Conservation (phyloP, 30 jellyfish, hydroid and myxozoan genomes). For the Aurelia sp. region DNA sequence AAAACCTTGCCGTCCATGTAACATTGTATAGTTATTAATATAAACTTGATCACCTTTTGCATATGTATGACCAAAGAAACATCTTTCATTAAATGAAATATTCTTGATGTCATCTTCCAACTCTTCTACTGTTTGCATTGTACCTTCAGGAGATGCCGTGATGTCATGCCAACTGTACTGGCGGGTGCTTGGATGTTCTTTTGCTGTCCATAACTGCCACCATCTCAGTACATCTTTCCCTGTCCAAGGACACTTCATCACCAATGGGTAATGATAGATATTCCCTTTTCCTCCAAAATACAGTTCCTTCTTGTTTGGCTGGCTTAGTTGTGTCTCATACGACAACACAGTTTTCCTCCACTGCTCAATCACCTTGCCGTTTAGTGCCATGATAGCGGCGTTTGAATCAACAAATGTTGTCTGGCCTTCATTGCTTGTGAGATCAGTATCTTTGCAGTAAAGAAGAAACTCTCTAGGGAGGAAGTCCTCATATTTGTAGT, state of each 20-base stretch:
- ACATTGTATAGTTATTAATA: constrained; percentile 43
- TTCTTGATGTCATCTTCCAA: constrained; percentile 31
- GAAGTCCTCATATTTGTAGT: constrained; percentile 43
- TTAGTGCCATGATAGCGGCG: constrained; percentile 22
- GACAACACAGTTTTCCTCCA: constrained; percentile 42
- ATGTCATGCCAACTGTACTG: constrained; percentile 3
- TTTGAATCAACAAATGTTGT: constrained; percentile 58
- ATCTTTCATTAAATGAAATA: constrained; percentile 31
- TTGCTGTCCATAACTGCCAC: constrained; percentile 48
- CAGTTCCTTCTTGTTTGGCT: constrained; percentile 1
- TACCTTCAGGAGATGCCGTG: neutral
- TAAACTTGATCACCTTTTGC: constrained; percentile 52
- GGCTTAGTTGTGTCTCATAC: no score
- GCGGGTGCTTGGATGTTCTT: constrained; percentile 37
- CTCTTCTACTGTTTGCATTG: constrained; percentile 2
- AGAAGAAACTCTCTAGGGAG: constrained; percentile 52
- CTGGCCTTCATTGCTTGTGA: constrained; percentile 11
- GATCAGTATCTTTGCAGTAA: neutral
- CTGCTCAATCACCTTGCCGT: constrained; percentile 12
- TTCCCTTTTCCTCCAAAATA: constrained; percentile 56
- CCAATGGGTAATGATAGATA: constrained; percentile 41
- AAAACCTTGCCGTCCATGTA: constrained; percentile 56
- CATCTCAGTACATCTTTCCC: constrained; percentile 53
- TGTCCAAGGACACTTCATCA: constrained; percentile 56
- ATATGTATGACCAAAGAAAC: constrained; percentile 44